A percentile compares a stretch with the other conserved stretches of the same genome.
Evolutionary conservation across 2,888 invertebrate genomes (phyloP).

Genomic region (Ectemnius cavifrons): DNA sequence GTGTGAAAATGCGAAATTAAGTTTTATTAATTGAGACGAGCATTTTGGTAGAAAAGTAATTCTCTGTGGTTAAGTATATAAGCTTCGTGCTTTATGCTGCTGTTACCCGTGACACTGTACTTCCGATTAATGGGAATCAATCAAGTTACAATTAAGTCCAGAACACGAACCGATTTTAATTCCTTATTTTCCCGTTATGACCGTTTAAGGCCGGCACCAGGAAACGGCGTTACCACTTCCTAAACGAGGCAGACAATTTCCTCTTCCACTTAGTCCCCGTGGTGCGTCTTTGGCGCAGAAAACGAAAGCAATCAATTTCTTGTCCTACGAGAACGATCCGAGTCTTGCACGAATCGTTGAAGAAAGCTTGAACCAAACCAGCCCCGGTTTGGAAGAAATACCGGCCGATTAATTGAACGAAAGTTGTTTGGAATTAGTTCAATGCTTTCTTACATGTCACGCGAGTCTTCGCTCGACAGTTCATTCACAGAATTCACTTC

Average conservation of each 20-base stretch:
- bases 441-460: too few species aligned
- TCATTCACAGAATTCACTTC: too few species aligned
- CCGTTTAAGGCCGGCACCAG: constrained; percentile 20
- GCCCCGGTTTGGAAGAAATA: background rate
- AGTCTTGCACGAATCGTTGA: too few species aligned
- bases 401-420: background rate
- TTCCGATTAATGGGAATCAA: constrained; percentile 27
- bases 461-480: too few species aligned
- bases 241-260: constrained; percentile 20
- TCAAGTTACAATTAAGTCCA: constrained; percentile 27
- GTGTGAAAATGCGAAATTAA: background rate
- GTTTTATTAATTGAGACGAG: constrained; percentile 12
- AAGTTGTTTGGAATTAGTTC: too few species aligned
- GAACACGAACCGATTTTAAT: constrained; percentile 23
- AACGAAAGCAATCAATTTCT: constrained; percentile 14
- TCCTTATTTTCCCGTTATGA: constrained; percentile 14
- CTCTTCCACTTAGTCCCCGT: constrained; percentile 11
- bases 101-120: background rate
- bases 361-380: too few species aligned
- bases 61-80: background rate
- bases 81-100: too few species aligned
- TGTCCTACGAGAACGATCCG: too few species aligned
- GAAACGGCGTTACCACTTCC: constrained; percentile 23
- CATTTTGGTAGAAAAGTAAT: background rate
- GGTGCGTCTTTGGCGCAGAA: constrained; percentile 5